Evolutionary conservation across 2,113 vertebrate genomes (phyloP), one percentile per base, ranked within the genome.

Genomic region (Cavia porcellus): DNA sequence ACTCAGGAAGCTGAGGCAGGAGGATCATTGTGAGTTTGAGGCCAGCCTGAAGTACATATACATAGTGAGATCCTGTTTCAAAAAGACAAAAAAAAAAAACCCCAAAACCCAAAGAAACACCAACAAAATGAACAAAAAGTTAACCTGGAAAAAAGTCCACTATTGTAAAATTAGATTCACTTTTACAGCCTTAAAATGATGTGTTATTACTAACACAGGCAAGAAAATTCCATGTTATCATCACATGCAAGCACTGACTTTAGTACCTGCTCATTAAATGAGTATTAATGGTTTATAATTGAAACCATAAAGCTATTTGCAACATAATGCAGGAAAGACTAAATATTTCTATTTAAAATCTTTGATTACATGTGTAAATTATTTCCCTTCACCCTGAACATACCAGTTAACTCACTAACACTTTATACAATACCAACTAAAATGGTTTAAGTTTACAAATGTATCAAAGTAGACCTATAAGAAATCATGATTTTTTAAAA

Each of bases 171-270:
- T 4, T 55, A 79, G 89, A 92, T 74, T 96, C 80, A 94, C 52
- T 90, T 92, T 88, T 32, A 72, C n/a, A 96, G 84, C 52, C 11
- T 20, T 72, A 20, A 92, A 94, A 94, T 13, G 64, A 83, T 52
- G 8, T 45, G 64, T 42, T 81, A 91, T 38, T 70, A 89, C 24
- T 85, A 77, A 79, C 3, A 38, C 20, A 38, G 38, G 32, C 83
- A 85, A 86, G 57, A 88, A 82, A 94, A 92, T 28, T 72, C 28
- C 38, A 59, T 50, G 64, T 9, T 74, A 75, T 55, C 24, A 72
- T 24, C 72, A 92, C 55, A 66, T 30, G 74, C 7, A 87, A 82
- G n/a, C 22, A 28, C 14, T 86, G 55, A 75, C 32, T 55, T 82
- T 47, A 62, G 22, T 45, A 94, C 1, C 50, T 66, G 59, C 42